These are phyloP conservation scores for Sitta carolinensis DNA, from an alignment of 2,797 vertebrate species.

Conservation along the genomic window DNA sequence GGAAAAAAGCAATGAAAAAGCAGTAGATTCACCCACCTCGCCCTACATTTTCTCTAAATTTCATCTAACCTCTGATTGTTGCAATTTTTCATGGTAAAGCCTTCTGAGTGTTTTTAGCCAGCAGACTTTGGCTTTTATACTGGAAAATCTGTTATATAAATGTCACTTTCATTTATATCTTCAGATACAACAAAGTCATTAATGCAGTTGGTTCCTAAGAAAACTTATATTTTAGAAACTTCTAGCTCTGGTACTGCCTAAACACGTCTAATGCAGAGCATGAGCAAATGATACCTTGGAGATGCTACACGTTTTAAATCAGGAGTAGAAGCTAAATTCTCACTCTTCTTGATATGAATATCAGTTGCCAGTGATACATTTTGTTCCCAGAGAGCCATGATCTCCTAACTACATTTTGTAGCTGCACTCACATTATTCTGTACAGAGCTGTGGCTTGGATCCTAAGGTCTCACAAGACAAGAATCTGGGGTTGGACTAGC, in stretches of 20 bases:
- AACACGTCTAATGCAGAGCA: background rate
- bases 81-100: conserved; percentile 35
- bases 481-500: background rate
- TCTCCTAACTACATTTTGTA: background rate
- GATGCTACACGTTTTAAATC: background rate
- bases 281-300: background rate
- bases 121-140: conserved; percentile 27
- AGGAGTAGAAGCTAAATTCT: background rate
- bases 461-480: background rate
- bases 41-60: conserved; percentile 8
- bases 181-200: conserved; percentile 7
- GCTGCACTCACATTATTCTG: background rate
- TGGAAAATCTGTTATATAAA: conserved; percentile 38
- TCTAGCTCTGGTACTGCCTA: background rate
- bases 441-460: background rate
- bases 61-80: background rate
- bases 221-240: background rate
- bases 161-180: conserved; percentile 34
- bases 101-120: conserved; percentile 26
- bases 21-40: background rate
- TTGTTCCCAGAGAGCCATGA: background rate
- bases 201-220: conserved; percentile 24
- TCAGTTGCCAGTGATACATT: background rate
- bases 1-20: background rate
- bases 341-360: background rate